Base-by-base conservation (phyloP, 1,140 invertebrate genomes). In the Polypedilum vanderplanki region DNA sequence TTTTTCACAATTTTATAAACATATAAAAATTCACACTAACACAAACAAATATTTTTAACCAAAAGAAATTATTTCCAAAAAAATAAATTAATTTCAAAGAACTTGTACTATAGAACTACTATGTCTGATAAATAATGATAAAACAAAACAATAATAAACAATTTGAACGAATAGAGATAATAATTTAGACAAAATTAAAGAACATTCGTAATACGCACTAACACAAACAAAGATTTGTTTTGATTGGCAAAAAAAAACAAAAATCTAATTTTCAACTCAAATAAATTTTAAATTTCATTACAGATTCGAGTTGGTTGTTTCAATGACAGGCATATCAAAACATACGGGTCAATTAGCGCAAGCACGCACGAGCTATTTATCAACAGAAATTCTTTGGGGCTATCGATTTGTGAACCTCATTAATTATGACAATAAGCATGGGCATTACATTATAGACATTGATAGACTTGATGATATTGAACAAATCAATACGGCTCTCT, bases 361-460 rank as follows among this genome's bases (percentile, higher is more conserved):
- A 78, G 88, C 88, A 40, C 82, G 90, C 41, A 93, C 92, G 0
- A 95, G 93, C 0, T 96, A 94, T 81, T 80, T 94, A 15, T 90
- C 92, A 8, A 87, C 87, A 22, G 94, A 96, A 82, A 92, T 96
- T 24, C 85, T 91, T 20, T 96, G 94, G 93, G 94, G 93, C 3
- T 89, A 94, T 80, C 83, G 91, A 9, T 95, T 95, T 79, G 87
- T 88, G 76, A 88, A 89, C 65, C 87, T 87, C 2, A 80, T 87
- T 12, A 87, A 88, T 70, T 98, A 97, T 82, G 93, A 94, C 78
- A 93, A 93, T 79, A 90, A 93, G 73, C 89, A 93, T 65, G 91
- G 96, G 75, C 90, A 91, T 41, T 98, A 98, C 83, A 87, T 94
- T 78, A 94, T 98, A 17, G 95, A 99, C 83, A 98, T 97, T 80